Evolutionary conservation across 2,113 vertebrate species (phyloP).

Genomic region (Melanerpes aurifrons): DNA sequence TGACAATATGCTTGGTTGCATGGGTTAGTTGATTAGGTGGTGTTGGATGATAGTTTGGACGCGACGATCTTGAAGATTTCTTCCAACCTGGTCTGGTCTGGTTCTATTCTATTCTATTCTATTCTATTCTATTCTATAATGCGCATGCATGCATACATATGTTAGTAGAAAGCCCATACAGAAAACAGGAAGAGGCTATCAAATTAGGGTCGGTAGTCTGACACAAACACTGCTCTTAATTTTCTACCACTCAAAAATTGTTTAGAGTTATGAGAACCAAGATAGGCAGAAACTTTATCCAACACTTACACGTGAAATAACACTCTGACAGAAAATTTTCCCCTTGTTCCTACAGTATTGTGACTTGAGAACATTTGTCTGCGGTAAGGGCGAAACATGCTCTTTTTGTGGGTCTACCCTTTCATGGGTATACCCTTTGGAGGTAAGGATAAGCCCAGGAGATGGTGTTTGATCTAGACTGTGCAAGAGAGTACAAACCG

Average conservation of each 20-base stretch:
- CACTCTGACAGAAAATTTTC: neutral
- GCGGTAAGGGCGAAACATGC: conserved; percentile 30
- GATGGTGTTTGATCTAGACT: conserved; percentile 41
- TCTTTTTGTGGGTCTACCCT: neutral
- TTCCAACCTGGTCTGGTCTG: too few relatives aligned
- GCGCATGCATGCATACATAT: neutral
- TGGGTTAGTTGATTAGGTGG: too few relatives aligned
- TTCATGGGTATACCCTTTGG: conserved; percentile 9
- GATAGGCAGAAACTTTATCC: neutral
- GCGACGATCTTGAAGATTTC: too few relatives aligned
- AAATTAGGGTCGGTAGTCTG: neutral
- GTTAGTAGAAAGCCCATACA: neutral
- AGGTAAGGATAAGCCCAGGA: conserved; percentile 40
- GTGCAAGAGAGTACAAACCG: conserved; percentile 24
- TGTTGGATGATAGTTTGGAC: too few relatives aligned
- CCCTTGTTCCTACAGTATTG: neutral
- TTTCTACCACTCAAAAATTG: neutral
- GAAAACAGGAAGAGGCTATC: neutral
- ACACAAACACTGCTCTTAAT: neutral
- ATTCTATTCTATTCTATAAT: neutral
- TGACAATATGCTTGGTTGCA: too few relatives aligned
- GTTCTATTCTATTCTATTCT: too few relatives aligned
- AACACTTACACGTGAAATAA: neutral
- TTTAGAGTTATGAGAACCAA: neutral
- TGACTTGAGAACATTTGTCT: conserved; percentile 18